Evolutionary conservation across 2,797 vertebrate genomes (phyloP).

Genomic region (Myotis vivesi): DNA sequence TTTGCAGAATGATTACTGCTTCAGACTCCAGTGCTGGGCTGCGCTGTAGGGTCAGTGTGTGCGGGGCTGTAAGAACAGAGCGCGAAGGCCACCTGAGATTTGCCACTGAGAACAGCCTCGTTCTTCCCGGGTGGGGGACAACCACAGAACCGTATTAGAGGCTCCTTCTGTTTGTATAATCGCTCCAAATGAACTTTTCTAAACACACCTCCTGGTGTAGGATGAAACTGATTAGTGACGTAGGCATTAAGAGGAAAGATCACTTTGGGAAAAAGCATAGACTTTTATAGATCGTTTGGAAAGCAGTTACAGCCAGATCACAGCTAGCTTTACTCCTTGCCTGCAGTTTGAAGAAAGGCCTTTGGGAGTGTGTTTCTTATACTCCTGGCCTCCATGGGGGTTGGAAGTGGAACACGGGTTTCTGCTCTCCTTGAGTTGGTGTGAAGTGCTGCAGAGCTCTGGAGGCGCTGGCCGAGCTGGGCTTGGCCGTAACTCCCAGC

Average conservation of each 20-base stretch:
- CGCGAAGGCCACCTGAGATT: background rate
- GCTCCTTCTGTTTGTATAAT: background rate
- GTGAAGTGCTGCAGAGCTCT: background rate
- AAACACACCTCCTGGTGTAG: background rate
- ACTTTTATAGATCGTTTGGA: slow-evolving; percentile 13
- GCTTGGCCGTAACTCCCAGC: background rate
- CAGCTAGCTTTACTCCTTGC: background rate
- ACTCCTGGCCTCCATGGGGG: background rate
- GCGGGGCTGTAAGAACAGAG: background rate
- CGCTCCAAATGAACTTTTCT: background rate
- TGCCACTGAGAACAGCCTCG: background rate
- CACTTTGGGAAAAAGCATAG: background rate
- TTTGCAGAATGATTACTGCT: background rate
- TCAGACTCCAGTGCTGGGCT: background rate
- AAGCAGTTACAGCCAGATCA: background rate
- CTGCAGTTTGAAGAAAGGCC: background rate
- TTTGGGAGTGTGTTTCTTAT: background rate
- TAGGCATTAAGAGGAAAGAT: background rate
- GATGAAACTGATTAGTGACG: background rate
- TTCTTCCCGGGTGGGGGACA: background rate
- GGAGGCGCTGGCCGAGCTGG: too few relatives aligned
- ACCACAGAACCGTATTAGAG: background rate
- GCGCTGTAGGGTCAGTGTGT: too few relatives aligned
- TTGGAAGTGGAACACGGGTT: background rate
- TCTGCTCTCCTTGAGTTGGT: background rate